These are phyloP conservation scores for Gallinago media DNA, from an alignment of 2,113 vertebrate species.

Conservation along the genomic window DNA sequence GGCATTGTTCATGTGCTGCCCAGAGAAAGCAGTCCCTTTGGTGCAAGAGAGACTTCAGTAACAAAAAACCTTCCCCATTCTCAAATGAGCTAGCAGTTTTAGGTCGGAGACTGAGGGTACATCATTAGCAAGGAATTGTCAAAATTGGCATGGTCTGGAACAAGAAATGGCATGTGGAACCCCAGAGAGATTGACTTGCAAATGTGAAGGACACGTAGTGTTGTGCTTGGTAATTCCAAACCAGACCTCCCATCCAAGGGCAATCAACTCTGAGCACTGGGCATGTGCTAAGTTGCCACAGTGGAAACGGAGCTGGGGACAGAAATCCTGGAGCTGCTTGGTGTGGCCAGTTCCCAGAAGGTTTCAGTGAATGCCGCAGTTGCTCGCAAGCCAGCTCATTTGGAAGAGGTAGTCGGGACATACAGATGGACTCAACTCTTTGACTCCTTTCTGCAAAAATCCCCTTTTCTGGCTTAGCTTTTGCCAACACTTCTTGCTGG, in stretches of 20 bases:
- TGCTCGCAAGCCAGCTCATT: neutral
- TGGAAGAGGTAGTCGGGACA: neutral
- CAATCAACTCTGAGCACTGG: neutral
- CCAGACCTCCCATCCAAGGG: neutral
- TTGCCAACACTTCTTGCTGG: neutral
- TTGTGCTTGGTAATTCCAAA: neutral
- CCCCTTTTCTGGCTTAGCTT: neutral
- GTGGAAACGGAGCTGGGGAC: neutral
- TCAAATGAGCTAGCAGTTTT: neutral
- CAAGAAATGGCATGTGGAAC: neutral
- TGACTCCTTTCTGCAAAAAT: neutral
- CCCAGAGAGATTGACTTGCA: neutral
- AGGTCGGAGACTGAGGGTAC: neutral
- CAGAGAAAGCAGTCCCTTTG: neutral
- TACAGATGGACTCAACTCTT: neutral
- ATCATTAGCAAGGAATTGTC: neutral
- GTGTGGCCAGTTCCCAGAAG: neutral
- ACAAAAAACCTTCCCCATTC: neutral
- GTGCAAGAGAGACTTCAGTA: neutral
- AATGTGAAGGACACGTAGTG: fast-evolving
- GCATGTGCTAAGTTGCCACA: neutral
- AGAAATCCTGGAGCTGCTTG: neutral
- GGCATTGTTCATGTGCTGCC: neutral
- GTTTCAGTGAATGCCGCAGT: neutral
- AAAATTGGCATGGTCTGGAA: neutral